phyloP scores from a whole-genome alignment of 2,888 invertebrate genomes.

The Didymodactylos carnosus region DNA sequence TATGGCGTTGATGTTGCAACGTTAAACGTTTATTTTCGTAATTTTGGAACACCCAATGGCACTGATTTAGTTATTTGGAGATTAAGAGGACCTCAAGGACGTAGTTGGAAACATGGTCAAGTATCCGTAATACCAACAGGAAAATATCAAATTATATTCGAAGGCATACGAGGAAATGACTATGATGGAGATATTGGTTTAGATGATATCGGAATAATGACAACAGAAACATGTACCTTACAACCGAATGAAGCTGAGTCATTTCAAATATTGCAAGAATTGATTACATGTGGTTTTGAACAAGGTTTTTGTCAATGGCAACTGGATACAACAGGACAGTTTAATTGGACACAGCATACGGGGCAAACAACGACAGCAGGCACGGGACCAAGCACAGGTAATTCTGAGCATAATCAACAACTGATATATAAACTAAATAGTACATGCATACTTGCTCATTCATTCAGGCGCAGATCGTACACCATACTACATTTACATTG shows the following conservation, averaged over 20 bases:
- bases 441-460: no score
- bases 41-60: slow-evolving; percentile 13
- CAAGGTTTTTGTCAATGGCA: slow-evolving; percentile 1
- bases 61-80: slow-evolving; percentile 19
- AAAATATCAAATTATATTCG: slow-evolving; percentile 17
- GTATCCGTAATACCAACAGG: not conserved
- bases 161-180: slow-evolving; percentile 22
- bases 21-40: slow-evolving; percentile 14
- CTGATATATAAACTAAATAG: no score
- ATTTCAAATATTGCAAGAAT: not conserved
- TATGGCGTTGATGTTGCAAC: not conserved
- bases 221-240: not conserved
- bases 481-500: slow-evolving; percentile 25
- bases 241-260: slow-evolving; percentile 7
- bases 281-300: slow-evolving; percentile 8
- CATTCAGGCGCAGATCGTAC: slow-evolving; percentile 1
- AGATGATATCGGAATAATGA: slow-evolving; percentile 8
- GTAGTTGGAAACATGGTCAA: slow-evolving; percentile 8
- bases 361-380: not conserved
- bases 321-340: slow-evolving; percentile 1
- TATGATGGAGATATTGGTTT: slow-evolving; percentile 25
- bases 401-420: no score
- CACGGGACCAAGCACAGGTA: not conserved
- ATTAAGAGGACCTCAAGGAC: slow-evolving; percentile 20
- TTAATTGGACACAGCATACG: slow-evolving; percentile 10